Conservation (phyloP, 1,140 invertebrate species). For the Chlorops oryzae region DNA sequence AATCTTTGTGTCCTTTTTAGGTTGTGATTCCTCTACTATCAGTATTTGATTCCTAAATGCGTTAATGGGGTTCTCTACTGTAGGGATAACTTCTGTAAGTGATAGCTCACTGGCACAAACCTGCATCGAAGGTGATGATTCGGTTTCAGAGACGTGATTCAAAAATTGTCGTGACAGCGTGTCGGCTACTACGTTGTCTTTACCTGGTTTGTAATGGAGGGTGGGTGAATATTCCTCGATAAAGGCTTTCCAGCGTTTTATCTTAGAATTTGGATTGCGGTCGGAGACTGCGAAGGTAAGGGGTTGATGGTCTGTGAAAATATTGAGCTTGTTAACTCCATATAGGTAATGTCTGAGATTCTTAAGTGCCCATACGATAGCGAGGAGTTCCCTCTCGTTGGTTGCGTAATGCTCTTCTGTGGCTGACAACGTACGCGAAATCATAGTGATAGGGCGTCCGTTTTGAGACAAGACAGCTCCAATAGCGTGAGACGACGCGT, state of each 20-base stretch:
- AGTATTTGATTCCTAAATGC: constrained; percentile 18
- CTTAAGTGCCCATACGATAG: constrained; percentile 13
- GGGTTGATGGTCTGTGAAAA: constrained; percentile 52
- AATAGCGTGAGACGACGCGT: constrained; percentile 13
- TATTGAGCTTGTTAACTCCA: constrained; percentile 45
- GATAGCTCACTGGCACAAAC: constrained; percentile 18
- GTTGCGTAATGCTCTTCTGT: constrained; percentile 45
- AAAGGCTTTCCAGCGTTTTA: constrained; percentile 51
- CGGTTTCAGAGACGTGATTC: constrained; percentile 6
- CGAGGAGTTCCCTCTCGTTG: constrained; percentile 28
- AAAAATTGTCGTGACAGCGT: constrained; percentile 24
- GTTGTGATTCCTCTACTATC: too few species aligned
- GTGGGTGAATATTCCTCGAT: constrained; percentile 44
- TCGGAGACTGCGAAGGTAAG: constrained; percentile 47
- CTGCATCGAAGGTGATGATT: constrained; percentile 13
- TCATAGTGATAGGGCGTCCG: constrained; percentile 15
- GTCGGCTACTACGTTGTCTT: constrained; percentile 39
- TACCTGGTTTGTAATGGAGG: constrained; percentile 47
- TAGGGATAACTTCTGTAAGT: constrained; percentile 13
- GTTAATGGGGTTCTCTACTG: constrained; percentile 17
- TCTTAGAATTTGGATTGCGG: constrained; percentile 47
- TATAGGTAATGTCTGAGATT: constrained; percentile 31
- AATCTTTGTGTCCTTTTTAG: too few species aligned
- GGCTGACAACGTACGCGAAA: constrained; percentile 21
- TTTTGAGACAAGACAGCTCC: constrained; percentile 19